Evolutionary conservation across 2,888 invertebrate genomes (phyloP).

Genomic region (Hanleya hanleyi): DNA sequence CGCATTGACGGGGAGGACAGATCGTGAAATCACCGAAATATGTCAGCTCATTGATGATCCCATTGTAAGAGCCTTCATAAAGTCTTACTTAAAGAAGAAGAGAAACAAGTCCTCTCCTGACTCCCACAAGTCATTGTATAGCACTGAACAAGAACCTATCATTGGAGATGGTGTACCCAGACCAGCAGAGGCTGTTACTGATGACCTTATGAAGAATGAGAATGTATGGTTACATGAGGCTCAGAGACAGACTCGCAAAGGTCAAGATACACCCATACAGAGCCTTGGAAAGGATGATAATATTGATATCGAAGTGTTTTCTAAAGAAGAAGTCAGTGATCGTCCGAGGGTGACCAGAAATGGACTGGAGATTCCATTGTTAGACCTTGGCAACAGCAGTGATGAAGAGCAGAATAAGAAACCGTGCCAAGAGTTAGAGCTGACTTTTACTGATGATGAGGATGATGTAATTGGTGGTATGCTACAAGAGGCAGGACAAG

Average conservation of each 20-base stretch:
- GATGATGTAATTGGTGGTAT: background rate
- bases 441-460: background rate
- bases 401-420: constrained; percentile 46
- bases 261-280: constrained; percentile 18
- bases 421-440: background rate
- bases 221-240: constrained; percentile 5
- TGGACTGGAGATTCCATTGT: constrained; percentile 44
- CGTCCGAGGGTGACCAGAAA: constrained; percentile 43
- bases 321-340: constrained; percentile 48
- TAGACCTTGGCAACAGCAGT: constrained; percentile 54
- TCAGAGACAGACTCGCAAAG: constrained; percentile 35
- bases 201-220: background rate
- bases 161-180: background rate
- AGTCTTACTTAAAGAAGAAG: constrained; percentile 49
- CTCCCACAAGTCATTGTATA: background rate
- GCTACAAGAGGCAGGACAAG: background rate
- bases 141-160: constrained; percentile 12
- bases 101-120: background rate
- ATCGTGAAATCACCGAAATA: constrained; percentile 52
- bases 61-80: constrained; percentile 53
- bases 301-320: constrained; percentile 63
- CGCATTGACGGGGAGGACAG: constrained; percentile 31
- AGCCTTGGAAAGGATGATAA: constrained; percentile 41
- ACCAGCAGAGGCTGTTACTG: background rate
- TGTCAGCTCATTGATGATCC: constrained; percentile 55